Base-by-base conservation (phyloP, 2,113 vertebrate species). In the Sapayoa aenigma region DNA sequence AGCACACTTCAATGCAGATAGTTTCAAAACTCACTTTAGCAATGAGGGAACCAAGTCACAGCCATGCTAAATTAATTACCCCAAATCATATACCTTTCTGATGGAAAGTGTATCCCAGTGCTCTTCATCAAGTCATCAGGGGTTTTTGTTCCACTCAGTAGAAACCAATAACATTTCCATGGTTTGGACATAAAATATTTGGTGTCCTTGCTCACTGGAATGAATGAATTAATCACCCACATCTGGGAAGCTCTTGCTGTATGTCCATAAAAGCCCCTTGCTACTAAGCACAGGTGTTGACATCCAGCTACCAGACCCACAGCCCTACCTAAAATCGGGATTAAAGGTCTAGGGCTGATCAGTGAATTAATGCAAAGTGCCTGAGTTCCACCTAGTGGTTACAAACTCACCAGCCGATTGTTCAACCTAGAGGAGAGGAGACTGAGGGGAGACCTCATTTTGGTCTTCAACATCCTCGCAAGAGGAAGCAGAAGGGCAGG, bases 331-430 rank as follows among this genome's bases (percentile, higher is more conserved):
- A n/a, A 50, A 60, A 22, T 16, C 60, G 21, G 33, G 15, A 21
- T 19, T 28, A 44, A 30, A 25, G 33, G 46, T 2, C 31, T n/a
- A 5, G 1, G 1, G 47, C 27, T 1, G 18, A 10, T 6, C 41
- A 52, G 37, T 13, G 24, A 60, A 63, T 41, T 31, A 44, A 33
- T 55, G 21, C n/a, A 21, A 84, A 89, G 84, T 20, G 23, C 18
- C 82, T 35, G 87, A 62, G 69, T 83, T 87, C 95, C 96, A 95
- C 50, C 95, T 96, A 83, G 91, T 80, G 96, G 96, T 41, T 79
- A 42, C 33, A 58, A 30, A 31, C 77, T 58, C 77, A 52, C 1
- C 39, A 46, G 66, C 89, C 87, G n/a, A 27, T 33, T 15, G 37
- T 10, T 44, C 76, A 37, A 25, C 46, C 68, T 28, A 35, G 17